A percentile compares a stretch with the other conserved stretches of the same genome.
phyloP scores from a whole-genome alignment of 2,797 vertebrate genomes.

The Pogoniulus pusillus region DNA sequence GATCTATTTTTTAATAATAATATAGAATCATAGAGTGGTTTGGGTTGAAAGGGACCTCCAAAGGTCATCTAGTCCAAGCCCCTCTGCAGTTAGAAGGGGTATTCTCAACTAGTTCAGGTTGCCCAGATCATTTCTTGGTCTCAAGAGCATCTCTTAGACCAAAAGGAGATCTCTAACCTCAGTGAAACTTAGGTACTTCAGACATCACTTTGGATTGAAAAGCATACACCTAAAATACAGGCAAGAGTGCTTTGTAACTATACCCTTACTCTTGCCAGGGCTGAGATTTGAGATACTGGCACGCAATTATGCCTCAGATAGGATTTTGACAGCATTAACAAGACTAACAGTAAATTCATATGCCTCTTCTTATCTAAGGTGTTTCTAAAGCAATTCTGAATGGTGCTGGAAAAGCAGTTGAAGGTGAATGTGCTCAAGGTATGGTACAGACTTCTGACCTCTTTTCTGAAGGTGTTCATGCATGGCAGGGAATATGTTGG shows the following conservation, averaged over 20 bases:
- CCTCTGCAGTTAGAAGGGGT: too few species aligned
- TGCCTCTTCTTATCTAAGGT: conserved; percentile 73
- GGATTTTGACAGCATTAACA: background rate
- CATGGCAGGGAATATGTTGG: background rate
- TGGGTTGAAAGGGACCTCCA: too few species aligned
- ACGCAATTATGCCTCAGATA: background rate
- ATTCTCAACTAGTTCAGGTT: too few species aligned
- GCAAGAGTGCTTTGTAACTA: background rate
- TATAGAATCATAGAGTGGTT: too few species aligned
- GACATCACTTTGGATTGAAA: background rate
- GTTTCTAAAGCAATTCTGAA: conserved; percentile 90
- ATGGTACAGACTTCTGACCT: background rate
- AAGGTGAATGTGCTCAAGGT: conserved; percentile 81
- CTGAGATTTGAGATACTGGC: background rate
- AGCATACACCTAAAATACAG: background rate
- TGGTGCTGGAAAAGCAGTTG: conserved; percentile 80
- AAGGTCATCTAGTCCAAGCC: too few species aligned
- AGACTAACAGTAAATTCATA: background rate
- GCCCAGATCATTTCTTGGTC: too few species aligned
- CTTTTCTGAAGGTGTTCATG: background rate
- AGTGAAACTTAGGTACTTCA: background rate
- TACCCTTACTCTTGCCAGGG: background rate
- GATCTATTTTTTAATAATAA: background rate
- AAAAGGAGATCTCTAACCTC: background rate
- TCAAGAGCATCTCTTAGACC: background rate